Base-by-base conservation (phyloP, 2,888 invertebrate species). In the Dryadula phaetusa region DNA sequence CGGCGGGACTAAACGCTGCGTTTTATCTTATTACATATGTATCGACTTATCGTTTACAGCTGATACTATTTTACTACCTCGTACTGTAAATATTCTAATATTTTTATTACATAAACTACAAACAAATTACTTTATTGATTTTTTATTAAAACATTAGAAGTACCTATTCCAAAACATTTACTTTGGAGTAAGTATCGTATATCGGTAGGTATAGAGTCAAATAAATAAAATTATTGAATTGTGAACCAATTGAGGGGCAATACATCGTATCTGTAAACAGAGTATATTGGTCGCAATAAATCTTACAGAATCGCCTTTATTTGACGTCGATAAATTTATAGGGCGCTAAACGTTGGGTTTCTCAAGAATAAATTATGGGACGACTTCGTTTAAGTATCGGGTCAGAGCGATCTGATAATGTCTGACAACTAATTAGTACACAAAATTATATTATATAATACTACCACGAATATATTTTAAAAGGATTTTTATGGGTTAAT, bases 271-370 rank as follows among this genome's bases (percentile, higher is more conserved):
- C 62, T 56, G 42, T 56, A 64, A 64, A 58, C 64, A 46, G 56
- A 54, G 64, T 62, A 62, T 22, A 66, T 66, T 60, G 70, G 66
- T 67, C 70, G 74, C 72, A 72, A 76, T 77, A 77, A 77, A 77
- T 76, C 74, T 75, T 69, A 56, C 70, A 70, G 67, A 72, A 73
- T 75, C 76, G 72, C 73, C 71, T 71, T 72, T 75, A 76, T 75
- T 76, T 75, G 88, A 87, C 87, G 81, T 72, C 76, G 79, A 82
- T 82, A 83, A 84, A 89, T 90, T 89, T 88, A 89, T 89, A 77
- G 85, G 83, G 83, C 83, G 86, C 81, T 85, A 86, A 87, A 86
- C 82, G 84, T 79, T 76, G 80, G 77, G 74, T 74, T 74, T 74
- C 67, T 70, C 62, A 64, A 68, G 79, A 82, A 86, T 86, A 86